Evolutionary conservation across 2,888 invertebrate species (phyloP).

Genomic region (Torymus texanus): DNA sequence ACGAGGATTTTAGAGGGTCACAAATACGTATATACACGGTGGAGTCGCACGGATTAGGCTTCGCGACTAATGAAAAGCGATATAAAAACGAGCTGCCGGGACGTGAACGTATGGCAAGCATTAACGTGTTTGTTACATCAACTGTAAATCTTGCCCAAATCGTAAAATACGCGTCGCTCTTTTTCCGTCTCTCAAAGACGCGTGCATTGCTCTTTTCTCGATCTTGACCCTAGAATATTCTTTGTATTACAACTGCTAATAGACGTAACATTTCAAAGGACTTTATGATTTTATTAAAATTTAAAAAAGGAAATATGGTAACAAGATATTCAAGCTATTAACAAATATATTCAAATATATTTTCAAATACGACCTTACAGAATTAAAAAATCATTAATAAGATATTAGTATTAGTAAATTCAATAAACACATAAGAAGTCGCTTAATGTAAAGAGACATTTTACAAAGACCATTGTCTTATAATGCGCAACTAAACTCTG

Average conservation of each 20-base stretch:
- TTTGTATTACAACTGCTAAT: no score
- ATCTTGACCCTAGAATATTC: not conserved
- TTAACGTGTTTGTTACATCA: slow-evolving; percentile 66
- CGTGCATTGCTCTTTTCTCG: not conserved
- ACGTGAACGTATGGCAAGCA: slow-evolving; percentile 50
- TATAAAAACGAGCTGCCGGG: slow-evolving; percentile 62
- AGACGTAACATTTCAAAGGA: no score
- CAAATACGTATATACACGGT: not conserved
- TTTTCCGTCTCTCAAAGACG: not conserved
- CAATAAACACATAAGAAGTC: no score
- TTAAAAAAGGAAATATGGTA: no score
- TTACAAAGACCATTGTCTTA: slow-evolving; percentile 7
- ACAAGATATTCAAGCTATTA: no score
- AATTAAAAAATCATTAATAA: no score
- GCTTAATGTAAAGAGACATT: no score
- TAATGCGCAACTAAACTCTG: slow-evolving; percentile 2
- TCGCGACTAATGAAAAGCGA: slow-evolving; percentile 65
- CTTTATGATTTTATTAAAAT: no score
- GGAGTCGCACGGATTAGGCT: slow-evolving; percentile 60
- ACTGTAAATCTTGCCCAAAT: slow-evolving; percentile 66
- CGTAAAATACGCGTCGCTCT: slow-evolving; percentile 61
- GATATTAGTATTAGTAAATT: no score
- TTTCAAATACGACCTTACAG: no score
- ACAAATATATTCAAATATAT: no score
- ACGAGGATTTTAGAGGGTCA: no score